phyloP scores from a whole-genome alignment of 2,797 vertebrate genomes.

The Basileuterus tristriatus region DNA sequence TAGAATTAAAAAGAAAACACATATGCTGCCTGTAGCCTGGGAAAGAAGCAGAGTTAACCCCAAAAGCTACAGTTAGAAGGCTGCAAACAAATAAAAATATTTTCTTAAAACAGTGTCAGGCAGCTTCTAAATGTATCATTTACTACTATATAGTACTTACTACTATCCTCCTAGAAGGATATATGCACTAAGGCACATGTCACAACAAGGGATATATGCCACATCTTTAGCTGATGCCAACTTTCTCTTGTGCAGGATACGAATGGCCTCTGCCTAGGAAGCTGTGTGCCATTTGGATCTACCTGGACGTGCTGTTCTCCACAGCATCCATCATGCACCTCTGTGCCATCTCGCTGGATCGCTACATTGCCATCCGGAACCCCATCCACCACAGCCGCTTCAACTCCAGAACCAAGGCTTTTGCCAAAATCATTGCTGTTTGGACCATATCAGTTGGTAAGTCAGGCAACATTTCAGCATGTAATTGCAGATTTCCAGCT shows the following conservation, averaged over 20 bases:
- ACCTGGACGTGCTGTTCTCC: conserved; percentile 94
- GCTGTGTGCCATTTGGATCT: conserved; percentile 94
- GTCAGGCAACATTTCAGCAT: conserved; percentile 43
- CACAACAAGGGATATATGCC: neutral
- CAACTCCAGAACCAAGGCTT: conserved; percentile 93
- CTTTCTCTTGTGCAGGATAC: conserved; percentile 79
- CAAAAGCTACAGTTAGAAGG: neutral
- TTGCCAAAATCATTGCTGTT: conserved; percentile 92
- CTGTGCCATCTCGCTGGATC: conserved; percentile 95
- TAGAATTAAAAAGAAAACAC: neutral
- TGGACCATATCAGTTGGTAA: conserved; percentile 96
- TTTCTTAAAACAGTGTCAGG: neutral
- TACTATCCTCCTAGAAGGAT: neutral
- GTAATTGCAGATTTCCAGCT: neutral
- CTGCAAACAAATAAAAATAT: neutral
- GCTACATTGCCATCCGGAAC: conserved; percentile 93
- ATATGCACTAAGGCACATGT: rapidly evolving
- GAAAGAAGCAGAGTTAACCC: neutral
- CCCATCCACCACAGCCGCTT: conserved; percentile 95
- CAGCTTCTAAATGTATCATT: neutral
- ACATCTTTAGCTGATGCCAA: neutral
- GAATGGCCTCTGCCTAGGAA: conserved; percentile 89
- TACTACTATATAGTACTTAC: neutral
- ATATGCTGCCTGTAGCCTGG: neutral
- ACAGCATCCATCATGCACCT: conserved; percentile 98